These are phyloP conservation scores for Apostichopus parvimensis DNA, from an alignment of 35 echinoderm and acorn worm species.

Conservation along the genomic window DNA sequence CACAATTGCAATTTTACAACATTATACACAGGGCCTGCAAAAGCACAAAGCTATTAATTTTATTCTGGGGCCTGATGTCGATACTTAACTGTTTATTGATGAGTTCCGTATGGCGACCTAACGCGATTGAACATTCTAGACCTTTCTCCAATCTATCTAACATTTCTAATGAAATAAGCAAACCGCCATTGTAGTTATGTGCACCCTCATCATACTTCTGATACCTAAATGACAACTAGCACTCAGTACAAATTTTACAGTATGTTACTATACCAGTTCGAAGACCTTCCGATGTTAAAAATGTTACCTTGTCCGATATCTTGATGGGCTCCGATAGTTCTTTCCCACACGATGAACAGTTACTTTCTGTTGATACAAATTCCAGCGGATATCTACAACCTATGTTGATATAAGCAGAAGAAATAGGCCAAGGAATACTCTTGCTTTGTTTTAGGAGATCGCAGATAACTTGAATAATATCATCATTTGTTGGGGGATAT, in stretches of 20 bases:
- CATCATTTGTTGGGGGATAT: background rate
- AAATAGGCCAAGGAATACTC: conserved; percentile 26
- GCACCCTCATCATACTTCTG: conserved; percentile 19
- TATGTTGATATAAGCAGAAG: background rate
- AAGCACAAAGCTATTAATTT: background rate
- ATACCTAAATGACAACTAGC: background rate
- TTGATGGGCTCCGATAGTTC: too few species aligned
- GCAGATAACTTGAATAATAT: conserved; percentile 13
- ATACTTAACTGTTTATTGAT: too few species aligned
- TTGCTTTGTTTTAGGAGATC: background rate
- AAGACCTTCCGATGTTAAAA: background rate
- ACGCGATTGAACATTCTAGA: too few species aligned
- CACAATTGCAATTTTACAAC: background rate
- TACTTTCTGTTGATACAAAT: conserved; percentile 9
- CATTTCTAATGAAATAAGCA: too few species aligned
- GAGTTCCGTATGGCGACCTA: too few species aligned
- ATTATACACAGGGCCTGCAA: background rate
- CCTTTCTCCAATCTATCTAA: too few species aligned
- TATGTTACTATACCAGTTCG: background rate
- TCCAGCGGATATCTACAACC: background rate
- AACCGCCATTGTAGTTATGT: conserved; percentile 42
- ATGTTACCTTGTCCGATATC: background rate
- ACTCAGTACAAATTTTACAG: conserved; percentile 26
- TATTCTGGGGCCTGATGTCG: too few species aligned
- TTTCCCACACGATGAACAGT: background rate